A percentile compares a stretch with the other conserved stretches of the same genome.
Conservation (phyloP, 2,888 invertebrate genomes). For the Brenthis daphne region DNA sequence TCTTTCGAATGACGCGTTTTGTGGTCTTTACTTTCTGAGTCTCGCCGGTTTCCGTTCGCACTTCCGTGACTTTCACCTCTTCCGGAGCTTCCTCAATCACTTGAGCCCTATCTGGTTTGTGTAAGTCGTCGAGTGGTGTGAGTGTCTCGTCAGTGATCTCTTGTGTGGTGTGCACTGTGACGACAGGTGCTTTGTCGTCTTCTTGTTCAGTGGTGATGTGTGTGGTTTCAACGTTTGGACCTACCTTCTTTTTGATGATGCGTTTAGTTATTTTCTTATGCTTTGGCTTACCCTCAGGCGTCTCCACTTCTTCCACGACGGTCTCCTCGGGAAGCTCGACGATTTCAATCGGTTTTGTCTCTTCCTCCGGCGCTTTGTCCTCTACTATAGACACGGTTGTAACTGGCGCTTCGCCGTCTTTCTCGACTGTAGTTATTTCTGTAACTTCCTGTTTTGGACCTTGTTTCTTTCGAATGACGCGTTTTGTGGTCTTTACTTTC, state of each 20-base stretch:
- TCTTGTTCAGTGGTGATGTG: conserved; percentile 42
- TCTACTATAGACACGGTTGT: conserved; percentile 38
- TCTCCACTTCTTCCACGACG: conserved; percentile 37
- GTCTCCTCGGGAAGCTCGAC: conserved; percentile 52
- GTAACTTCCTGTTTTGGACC: conserved; percentile 39
- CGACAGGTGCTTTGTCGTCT: conserved; percentile 59
- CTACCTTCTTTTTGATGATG: conserved; percentile 54
- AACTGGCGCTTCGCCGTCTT: conserved; percentile 10
- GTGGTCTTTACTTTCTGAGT: conserved; percentile 27
- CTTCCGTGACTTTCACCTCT: conserved; percentile 31
- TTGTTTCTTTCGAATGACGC: conserved; percentile 10
- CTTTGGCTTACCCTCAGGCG: conserved; percentile 52
- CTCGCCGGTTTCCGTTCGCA: conserved; percentile 35
- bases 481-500: conserved; percentile 2
- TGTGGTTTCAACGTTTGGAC: conserved; percentile 45
- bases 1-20: conserved; percentile 14
- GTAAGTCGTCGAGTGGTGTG: conserved; percentile 37
- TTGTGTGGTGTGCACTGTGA: conserved; percentile 40
- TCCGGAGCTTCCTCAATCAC: conserved; percentile 26
- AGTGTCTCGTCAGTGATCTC: conserved; percentile 39
- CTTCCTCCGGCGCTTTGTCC: conserved; percentile 39
- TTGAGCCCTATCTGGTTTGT: conserved; percentile 37
- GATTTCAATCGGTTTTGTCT: conserved; percentile 34
- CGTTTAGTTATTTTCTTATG: conserved; percentile 38
- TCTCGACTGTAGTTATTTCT: conserved; percentile 48